Conservation (phyloP, 1,140 invertebrate genomes). For the Drusus annulatus region DNA sequence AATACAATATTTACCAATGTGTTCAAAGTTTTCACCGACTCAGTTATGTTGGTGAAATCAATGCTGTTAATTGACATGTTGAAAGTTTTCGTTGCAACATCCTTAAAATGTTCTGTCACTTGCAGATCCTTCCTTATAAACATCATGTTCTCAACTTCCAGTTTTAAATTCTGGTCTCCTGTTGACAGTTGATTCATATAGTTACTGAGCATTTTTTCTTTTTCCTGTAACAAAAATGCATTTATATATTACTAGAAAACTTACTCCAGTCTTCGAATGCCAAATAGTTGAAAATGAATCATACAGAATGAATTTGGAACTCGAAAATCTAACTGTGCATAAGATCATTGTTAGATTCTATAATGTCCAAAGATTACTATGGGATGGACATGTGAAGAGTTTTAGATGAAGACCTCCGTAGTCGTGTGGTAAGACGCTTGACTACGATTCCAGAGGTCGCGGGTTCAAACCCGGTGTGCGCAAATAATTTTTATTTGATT, state of each 20-base stretch:
- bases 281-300: too few species aligned
- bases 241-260: not conserved
- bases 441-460: too few species aligned
- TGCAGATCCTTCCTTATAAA: slow-evolving; percentile 45
- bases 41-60: slow-evolving; percentile 31
- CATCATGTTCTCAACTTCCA: slow-evolving; percentile 52
- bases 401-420: too few species aligned
- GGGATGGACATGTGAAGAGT: too few species aligned
- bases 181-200: slow-evolving; percentile 21
- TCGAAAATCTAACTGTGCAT: too few species aligned
- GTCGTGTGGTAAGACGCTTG: too few species aligned
- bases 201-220: slow-evolving; percentile 29
- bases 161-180: slow-evolving; percentile 14
- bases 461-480: too few species aligned
- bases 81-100: slow-evolving; percentile 5
- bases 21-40: slow-evolving; percentile 38
- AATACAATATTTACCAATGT: slow-evolving; percentile 32
- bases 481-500: too few species aligned
- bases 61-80: slow-evolving; percentile 50
- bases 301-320: too few species aligned
- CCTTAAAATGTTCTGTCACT: slow-evolving; percentile 28
- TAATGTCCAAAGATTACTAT: too few species aligned
- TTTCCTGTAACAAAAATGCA: slow-evolving; percentile 43
- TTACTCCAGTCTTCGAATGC: too few species aligned
- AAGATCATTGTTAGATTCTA: too few species aligned